phyloP scores from a whole-genome alignment of 2,113 vertebrate species.

The Cyanistes caeruleus region DNA sequence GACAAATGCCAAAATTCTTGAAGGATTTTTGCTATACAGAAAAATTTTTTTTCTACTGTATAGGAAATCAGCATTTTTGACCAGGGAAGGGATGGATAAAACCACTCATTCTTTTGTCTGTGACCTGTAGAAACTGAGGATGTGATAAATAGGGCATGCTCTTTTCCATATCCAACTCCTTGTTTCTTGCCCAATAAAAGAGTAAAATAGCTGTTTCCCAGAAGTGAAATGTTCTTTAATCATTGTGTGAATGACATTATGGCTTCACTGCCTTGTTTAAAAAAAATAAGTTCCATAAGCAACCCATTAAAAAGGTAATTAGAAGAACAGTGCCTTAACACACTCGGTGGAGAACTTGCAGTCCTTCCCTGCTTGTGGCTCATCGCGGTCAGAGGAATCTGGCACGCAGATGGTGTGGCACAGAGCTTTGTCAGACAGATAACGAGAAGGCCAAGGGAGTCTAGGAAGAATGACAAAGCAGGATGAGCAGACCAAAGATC shows the following conservation, averaged over 20 bases:
- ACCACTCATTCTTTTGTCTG: neutral
- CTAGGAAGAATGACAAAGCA: constrained; percentile 25
- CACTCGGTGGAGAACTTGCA: neutral
- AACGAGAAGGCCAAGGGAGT: neutral
- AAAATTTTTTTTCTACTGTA: neutral
- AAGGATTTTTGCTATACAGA: neutral
- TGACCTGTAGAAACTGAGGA: neutral
- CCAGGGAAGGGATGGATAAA: neutral
- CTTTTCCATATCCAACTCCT: neutral
- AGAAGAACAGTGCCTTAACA: neutral
- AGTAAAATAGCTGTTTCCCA: constrained; percentile 13
- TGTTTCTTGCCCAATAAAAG: neutral
- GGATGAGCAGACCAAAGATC: neutral
- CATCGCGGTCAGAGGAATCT: accelerated
- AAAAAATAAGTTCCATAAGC: neutral
- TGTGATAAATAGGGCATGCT: neutral
- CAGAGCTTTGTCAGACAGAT: neutral
- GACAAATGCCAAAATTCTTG: neutral
- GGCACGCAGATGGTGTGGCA: neutral
- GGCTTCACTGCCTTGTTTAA: neutral
- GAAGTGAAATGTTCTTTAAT: constrained; percentile 8
- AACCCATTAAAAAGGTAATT: neutral
- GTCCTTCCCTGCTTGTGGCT: neutral
- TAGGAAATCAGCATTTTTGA: neutral
- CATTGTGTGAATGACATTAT: neutral